Evolutionary conservation across 64 coral and sea anemone species (phyloP).

Genomic region (Pachyseris speciosa): DNA sequence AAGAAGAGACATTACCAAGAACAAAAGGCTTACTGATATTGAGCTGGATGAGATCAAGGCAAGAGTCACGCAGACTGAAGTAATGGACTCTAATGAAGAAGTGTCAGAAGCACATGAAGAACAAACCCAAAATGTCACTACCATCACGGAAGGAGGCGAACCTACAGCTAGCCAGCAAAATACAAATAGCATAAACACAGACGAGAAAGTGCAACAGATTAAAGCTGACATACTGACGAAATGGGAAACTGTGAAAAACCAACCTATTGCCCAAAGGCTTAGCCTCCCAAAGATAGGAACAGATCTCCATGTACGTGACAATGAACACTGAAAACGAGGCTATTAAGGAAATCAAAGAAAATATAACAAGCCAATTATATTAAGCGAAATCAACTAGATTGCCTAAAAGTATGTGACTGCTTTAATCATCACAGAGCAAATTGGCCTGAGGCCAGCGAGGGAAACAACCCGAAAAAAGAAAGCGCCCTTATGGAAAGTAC

Average conservation of each 20-base stretch:
- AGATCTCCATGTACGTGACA: not conserved
- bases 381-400: not conserved
- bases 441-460: not conserved
- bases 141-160: too few species aligned
- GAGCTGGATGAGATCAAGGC: not conserved
- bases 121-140: too few species aligned
- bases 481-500: not conserved
- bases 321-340: not conserved
- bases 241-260: not conserved
- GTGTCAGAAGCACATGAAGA: not conserved
- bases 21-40: not conserved
- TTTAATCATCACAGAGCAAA: not conserved
- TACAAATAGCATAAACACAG: not conserved
- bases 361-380: not conserved
- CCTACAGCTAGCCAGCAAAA: not conserved
- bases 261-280: not conserved
- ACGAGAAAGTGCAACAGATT: not conserved
- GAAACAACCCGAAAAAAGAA: not conserved
- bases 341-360: not conserved
- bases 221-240: not conserved
- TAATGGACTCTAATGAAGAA: not conserved
- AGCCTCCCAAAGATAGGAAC: not conserved
- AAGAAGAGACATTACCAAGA: not conserved
- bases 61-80: not conserved
- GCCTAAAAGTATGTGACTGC: not conserved